Percentiles rank a stretch among this genome's conserved stretches.
phyloP scores from a whole-genome alignment of 2,888 invertebrate genomes.

The Oscheius sp. region DNA sequence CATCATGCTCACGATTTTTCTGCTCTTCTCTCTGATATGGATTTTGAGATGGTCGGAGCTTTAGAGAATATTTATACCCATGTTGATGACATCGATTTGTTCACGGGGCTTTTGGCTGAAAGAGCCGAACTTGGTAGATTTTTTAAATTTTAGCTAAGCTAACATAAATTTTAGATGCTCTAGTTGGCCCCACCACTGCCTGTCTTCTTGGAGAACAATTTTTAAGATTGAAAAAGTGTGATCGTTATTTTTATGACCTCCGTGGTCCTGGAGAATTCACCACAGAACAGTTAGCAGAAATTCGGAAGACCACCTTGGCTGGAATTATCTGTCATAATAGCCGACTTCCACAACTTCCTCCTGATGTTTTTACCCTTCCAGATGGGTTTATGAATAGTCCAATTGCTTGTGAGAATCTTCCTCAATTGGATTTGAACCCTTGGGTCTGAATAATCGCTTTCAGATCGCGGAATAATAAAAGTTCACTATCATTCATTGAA shows the following conservation, averaged over 20 bases:
- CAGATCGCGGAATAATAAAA: not conserved
- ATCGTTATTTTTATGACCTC: slow-evolving; percentile 79
- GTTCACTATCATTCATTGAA: not conserved
- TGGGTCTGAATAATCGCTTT: no score
- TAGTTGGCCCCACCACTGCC: slow-evolving; percentile 90
- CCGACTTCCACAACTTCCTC: slow-evolving; percentile 76
- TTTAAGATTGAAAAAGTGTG: slow-evolving; percentile 78
- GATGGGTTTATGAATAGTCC: slow-evolving; percentile 63
- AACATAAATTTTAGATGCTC: slow-evolving; percentile 77
- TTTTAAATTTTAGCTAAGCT: not conserved
- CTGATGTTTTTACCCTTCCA: slow-evolving; percentile 87
- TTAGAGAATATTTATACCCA: slow-evolving; percentile 61
- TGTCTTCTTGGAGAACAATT: slow-evolving; percentile 89
- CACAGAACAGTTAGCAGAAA: slow-evolving; percentile 80
- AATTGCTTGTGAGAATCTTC: slow-evolving; percentile 53
- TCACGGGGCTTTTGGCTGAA: slow-evolving; percentile 48
- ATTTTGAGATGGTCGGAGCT: slow-evolving; percentile 51
- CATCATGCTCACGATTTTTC: slow-evolving; percentile 49
- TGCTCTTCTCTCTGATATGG: slow-evolving; percentile 61
- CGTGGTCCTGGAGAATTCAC: slow-evolving; percentile 54
- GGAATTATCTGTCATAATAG: slow-evolving; percentile 86
- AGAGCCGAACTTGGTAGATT: slow-evolving; percentile 26
- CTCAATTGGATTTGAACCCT: slow-evolving; percentile 50
- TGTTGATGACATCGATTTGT: slow-evolving; percentile 48
- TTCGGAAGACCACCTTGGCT: slow-evolving; percentile 84